Percentiles rank a stretch among this genome's conserved stretches.
Evolutionary conservation across 2,113 vertebrate genomes (phyloP).

Genomic region (Chloebia gouldiae): DNA sequence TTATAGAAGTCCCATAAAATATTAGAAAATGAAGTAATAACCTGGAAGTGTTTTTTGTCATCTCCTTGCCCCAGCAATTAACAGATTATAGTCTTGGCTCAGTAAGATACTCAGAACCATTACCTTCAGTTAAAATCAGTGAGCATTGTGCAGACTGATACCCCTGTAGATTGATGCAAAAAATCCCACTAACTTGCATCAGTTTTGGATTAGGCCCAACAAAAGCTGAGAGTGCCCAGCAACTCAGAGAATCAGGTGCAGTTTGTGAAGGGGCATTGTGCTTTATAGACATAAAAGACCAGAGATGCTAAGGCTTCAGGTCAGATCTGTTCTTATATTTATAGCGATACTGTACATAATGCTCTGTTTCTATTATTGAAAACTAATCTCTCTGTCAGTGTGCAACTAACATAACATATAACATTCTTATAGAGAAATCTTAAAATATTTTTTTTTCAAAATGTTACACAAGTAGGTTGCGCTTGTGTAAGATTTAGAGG

Average conservation of each 20-base stretch:
- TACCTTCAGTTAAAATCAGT: not conserved
- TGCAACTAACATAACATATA: not conserved
- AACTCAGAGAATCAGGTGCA: not conserved
- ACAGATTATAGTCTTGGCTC: not conserved
- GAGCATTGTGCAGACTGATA: not conserved
- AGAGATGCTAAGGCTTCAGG: not conserved
- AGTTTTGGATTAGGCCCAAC: not conserved
- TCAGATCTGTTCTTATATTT: not conserved
- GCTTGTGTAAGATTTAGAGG: not conserved
- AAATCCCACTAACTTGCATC: not conserved
- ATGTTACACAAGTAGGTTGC: accelerated
- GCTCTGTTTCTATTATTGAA: not conserved
- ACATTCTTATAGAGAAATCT: not conserved
- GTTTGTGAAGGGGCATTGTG: not conserved
- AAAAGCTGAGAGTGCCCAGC: not conserved
- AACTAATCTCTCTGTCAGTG: not conserved
- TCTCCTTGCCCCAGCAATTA: not conserved
- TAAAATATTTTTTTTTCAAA: not conserved
- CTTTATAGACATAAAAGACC: not conserved
- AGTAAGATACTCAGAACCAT: not conserved
- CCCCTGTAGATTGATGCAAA: not conserved
- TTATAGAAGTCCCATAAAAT: not conserved
- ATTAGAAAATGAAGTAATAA: not conserved
- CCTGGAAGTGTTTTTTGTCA: not conserved
- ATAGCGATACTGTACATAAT: not conserved